Percentiles rank a stretch among this genome's conserved stretches.
These are phyloP conservation scores for Falcunculus frontatus DNA, from an alignment of 2,113 vertebrate genomes.

Conservation along the genomic window DNA sequence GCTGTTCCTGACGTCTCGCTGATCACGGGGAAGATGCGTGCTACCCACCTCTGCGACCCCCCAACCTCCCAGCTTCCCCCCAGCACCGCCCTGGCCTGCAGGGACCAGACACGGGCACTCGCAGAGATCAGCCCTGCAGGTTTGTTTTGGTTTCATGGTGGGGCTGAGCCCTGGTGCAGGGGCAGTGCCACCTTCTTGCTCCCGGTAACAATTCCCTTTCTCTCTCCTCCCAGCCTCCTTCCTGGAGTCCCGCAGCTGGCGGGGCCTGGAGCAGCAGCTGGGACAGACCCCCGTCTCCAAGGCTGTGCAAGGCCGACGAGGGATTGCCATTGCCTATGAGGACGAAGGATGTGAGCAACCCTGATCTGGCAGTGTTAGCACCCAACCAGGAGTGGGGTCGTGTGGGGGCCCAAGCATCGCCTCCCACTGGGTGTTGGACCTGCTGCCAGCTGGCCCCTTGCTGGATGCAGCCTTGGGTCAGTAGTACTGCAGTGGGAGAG, in stretches of 20 bases:
- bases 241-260: slow-evolving; percentile 88
- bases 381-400: fast-evolving
- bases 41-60: background rate
- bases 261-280: slow-evolving; percentile 85
- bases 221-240: slow-evolving; percentile 79
- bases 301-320: slow-evolving; percentile 84
- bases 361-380: background rate
- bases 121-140: slow-evolving; percentile 84
- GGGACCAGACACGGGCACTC: slow-evolving; percentile 72
- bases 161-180: background rate
- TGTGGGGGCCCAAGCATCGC: background rate
- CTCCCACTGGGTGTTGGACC: background rate
- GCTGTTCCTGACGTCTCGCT: slow-evolving; percentile 80
- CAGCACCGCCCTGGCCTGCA: slow-evolving; percentile 71
- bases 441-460: background rate
- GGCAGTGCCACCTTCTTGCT: background rate
- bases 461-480: background rate
- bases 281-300: slow-evolving; percentile 82
- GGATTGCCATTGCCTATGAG: slow-evolving; percentile 95
- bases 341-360: slow-evolving; percentile 73
- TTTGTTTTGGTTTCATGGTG: background rate
- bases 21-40: slow-evolving; percentile 85
- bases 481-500: background rate
- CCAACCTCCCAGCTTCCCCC: background rate
- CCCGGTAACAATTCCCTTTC: background rate